Conservation (phyloP, 2,113 vertebrate species). For the Genyomyrus donnyi region DNA sequence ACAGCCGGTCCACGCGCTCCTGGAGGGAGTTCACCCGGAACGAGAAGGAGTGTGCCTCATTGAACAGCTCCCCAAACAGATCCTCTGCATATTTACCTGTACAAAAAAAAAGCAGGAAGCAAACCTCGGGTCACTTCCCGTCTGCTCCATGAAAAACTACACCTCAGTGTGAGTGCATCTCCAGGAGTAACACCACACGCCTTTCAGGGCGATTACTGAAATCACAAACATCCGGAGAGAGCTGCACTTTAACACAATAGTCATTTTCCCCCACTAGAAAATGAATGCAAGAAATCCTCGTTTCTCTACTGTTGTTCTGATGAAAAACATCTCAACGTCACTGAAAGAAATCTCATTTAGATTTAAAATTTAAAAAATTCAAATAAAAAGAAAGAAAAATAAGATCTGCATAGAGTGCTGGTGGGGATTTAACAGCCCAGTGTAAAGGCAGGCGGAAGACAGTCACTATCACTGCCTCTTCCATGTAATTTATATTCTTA, state of each 20-base stretch:
- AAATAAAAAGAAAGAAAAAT: not conserved
- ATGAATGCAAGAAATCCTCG: not conserved
- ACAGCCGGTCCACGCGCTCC: conserved; percentile 93
- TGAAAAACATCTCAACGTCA: not conserved
- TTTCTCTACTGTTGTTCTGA: not conserved
- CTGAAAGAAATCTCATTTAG: not conserved
- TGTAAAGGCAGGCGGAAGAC: not conserved
- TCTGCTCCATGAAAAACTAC: no score
- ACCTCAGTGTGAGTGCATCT: no score
- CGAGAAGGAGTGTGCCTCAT: conserved; percentile 94
- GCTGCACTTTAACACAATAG: not conserved
- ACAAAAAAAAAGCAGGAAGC: conserved; percentile 18
- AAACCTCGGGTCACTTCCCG: not conserved
- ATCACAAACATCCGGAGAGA: not conserved
- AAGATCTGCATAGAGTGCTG: not conserved
- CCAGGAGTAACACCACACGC: not conserved
- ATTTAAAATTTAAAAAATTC: not conserved
- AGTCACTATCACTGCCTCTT: not conserved
- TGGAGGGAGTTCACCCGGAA: conserved; percentile 98
- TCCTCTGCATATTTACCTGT: conserved; percentile 99
- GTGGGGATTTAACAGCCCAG: not conserved
- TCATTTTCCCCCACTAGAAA: not conserved
- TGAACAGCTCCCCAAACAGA: conserved; percentile 96
- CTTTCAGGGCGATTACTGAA: not conserved
- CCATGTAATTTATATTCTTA: not conserved